phyloP scores from a whole-genome alignment of 2,113 vertebrate genomes.

The Muscicapa adusta region DNA sequence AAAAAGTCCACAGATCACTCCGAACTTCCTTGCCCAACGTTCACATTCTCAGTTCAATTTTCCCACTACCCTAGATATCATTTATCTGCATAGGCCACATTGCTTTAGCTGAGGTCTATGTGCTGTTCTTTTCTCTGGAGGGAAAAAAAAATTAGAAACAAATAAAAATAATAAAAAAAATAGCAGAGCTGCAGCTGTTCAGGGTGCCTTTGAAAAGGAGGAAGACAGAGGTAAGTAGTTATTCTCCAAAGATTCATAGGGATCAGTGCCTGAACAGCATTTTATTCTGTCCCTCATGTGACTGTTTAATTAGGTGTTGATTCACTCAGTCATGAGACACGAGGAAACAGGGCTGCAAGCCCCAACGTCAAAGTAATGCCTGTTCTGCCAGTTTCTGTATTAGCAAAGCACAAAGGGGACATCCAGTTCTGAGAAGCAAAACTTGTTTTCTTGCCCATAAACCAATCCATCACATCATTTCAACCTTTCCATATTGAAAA shows the following conservation, averaged over 20 bases:
- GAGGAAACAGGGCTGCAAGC: slow-evolving; percentile 66
- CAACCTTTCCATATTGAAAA: background rate
- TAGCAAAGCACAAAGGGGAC: slow-evolving; percentile 62
- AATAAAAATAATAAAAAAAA: background rate
- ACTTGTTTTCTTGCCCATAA: slow-evolving; percentile 25
- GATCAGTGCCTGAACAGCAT: slow-evolving; percentile 51
- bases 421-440: slow-evolving; percentile 54
- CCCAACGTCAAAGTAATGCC: slow-evolving; percentile 65
- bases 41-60: background rate
- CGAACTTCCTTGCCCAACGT: accelerated
- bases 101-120: background rate
- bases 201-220: background rate
- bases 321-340: slow-evolving; percentile 74
- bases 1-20: background rate
- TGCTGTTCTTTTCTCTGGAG: background rate
- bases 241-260: slow-evolving; percentile 34
- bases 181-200: slow-evolving; percentile 3
- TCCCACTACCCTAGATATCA: background rate
- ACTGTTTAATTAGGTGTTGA: slow-evolving; percentile 73
- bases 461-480: slow-evolving; percentile 19
- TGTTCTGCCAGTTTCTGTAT: slow-evolving; percentile 69
- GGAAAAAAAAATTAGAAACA: background rate
- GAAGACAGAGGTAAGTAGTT: slow-evolving; percentile 38
- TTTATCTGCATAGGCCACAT: background rate
- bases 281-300: slow-evolving; percentile 70